Conservation (phyloP, 2,113 vertebrate genomes). For the Gymnocephalus cernua region DNA sequence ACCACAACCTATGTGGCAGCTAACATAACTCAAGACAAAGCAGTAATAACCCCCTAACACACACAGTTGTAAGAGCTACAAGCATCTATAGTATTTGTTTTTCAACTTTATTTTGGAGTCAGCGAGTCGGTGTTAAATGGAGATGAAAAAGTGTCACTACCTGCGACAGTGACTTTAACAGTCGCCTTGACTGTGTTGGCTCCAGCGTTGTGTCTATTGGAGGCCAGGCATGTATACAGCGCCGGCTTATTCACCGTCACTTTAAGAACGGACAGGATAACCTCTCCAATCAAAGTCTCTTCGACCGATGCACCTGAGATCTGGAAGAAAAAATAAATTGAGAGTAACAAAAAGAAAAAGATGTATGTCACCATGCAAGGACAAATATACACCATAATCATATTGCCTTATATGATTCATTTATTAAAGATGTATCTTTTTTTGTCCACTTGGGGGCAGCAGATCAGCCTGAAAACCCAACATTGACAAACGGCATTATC, state of each 20-base stretch:
- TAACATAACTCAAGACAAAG: constrained; percentile 44
- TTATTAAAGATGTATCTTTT: neutral
- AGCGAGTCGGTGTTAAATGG: neutral
- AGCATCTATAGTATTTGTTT: neutral
- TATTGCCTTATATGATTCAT: too few species aligned
- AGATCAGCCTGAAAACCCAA: neutral
- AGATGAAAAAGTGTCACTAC: constrained; percentile 70
- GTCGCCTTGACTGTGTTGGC: constrained; percentile 93
- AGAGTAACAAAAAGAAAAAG: neutral
- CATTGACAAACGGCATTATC: neutral
- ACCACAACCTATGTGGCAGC: constrained; percentile 39
- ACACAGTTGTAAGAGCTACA: neutral
- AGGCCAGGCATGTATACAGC: constrained; percentile 94
- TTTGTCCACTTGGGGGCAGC: neutral
- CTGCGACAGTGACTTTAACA: constrained; percentile 90
- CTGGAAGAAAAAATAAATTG: constrained; percentile 68
- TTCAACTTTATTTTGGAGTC: neutral
- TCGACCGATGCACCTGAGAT: constrained; percentile 90
- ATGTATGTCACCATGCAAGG: neutral
- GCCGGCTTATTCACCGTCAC: constrained; percentile 90
- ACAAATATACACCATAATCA: neutral
- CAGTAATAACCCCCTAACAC: neutral
- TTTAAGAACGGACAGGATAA: constrained; percentile 90
- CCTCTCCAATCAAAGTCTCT: constrained; percentile 89
- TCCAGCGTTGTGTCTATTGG: constrained; percentile 93